phyloP scores from a whole-genome alignment of 2,113 vertebrate genomes.

The Cephalopterus ornatus region DNA sequence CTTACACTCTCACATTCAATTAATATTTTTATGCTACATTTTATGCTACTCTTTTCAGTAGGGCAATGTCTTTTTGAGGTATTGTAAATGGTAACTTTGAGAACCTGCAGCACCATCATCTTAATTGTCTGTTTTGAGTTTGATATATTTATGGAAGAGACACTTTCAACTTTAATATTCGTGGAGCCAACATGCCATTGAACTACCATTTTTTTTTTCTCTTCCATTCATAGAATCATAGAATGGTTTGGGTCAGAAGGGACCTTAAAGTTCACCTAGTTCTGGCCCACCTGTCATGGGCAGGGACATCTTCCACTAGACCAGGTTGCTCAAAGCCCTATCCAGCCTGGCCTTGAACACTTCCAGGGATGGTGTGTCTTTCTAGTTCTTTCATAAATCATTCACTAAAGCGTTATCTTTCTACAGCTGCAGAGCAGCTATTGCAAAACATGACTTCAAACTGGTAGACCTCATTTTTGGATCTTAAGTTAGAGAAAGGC shows the following conservation, averaged over 20 bases:
- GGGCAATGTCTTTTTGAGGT: background rate
- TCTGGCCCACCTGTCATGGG: background rate
- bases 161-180: background rate
- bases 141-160: background rate
- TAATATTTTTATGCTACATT: background rate
- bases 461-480: background rate
- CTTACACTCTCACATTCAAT: background rate
- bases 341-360: background rate
- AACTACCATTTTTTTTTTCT: background rate
- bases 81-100: background rate
- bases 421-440: background rate
- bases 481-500: background rate
- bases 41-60: background rate
- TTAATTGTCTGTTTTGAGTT: background rate
- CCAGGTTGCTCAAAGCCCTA: background rate
- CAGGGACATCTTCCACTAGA: background rate
- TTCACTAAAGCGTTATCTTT: background rate
- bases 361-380: background rate
- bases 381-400: background rate
- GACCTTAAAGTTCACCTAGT: background rate
- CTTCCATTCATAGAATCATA: background rate
- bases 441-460: background rate
- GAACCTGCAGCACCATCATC: background rate
- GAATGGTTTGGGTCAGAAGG: background rate
- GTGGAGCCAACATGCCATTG: background rate